Conservation (phyloP, 2,113 vertebrate species). For the Dendropsophus ebraccatus region DNA sequence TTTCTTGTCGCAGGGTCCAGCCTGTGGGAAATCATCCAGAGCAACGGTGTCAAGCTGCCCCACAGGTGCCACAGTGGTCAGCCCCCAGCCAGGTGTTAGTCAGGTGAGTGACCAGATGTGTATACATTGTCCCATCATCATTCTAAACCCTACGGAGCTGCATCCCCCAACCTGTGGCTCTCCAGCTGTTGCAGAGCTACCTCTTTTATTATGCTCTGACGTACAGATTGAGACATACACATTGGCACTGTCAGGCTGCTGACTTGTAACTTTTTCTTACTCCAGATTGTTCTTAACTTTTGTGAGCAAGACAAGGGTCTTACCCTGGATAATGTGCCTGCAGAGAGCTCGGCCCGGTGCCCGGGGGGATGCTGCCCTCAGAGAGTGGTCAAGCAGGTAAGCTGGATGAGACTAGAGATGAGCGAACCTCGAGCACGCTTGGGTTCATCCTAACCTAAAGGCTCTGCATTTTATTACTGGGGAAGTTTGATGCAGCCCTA, state of each 20-base stretch:
- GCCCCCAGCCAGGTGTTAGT: background rate
- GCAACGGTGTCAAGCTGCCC: background rate
- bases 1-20: background rate
- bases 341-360: background rate
- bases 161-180: no score
- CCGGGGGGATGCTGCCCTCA: background rate
- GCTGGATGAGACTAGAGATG: no score
- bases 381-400: conserved; percentile 43
- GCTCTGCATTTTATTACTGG: no score
- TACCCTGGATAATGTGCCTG: conserved; percentile 19
- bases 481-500: no score
- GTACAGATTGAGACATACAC: no score
- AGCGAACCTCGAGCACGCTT: no score
- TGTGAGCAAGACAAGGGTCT: background rate
- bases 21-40: background rate
- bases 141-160: no score
- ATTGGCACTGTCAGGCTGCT: no score
- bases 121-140: no score
- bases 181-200: no score
- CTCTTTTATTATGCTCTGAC: no score
- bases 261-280: background rate
- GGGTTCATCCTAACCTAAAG: no score
- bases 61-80: background rate
- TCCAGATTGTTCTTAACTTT: conserved; percentile 51
- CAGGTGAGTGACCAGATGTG: background rate